These are phyloP conservation scores for Theodoxus fluviatilis DNA, from an alignment of 2,888 invertebrate species.

Conservation along the genomic window DNA sequence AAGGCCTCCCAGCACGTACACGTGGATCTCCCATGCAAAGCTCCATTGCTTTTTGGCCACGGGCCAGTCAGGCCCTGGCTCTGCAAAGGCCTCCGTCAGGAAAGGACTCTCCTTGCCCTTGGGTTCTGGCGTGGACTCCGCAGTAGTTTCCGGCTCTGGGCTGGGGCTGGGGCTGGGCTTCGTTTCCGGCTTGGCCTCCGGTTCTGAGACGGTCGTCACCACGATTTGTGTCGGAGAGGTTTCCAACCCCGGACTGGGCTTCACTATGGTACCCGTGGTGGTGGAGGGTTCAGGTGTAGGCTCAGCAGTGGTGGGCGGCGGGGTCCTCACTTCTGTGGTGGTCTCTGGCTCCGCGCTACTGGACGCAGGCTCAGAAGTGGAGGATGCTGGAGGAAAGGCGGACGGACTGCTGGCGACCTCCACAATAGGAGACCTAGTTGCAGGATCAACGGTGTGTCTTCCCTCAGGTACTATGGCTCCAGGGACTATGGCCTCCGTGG, in stretches of 20 bases:
- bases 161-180: slow-evolving; percentile 1
- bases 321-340: neutral
- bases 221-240: slow-evolving; percentile 25
- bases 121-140: slow-evolving; percentile 19
- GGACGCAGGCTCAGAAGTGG: too few species aligned
- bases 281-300: neutral
- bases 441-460: too few species aligned
- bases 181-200: slow-evolving; percentile 11
- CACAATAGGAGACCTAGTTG: too few species aligned
- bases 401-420: too few species aligned
- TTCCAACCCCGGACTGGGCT: slow-evolving; percentile 6
- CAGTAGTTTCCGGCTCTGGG: neutral
- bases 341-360: too few species aligned
- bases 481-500: too few species aligned
- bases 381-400: too few species aligned
- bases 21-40: slow-evolving; percentile 89
- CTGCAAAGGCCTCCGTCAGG: slow-evolving; percentile 39
- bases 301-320: neutral
- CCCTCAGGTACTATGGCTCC: too few species aligned
- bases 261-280: neutral
- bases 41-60: slow-evolving; percentile 65
- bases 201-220: neutral
- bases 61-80: slow-evolving; percentile 59
- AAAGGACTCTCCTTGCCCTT: slow-evolving; percentile 3
- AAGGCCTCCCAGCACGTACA: slow-evolving; percentile 84